A percentile compares a stretch with the other conserved stretches of the same genome.
Evolutionary conservation across 2,888 invertebrate species (phyloP).

Genomic region (Xanthia icteritia): DNA sequence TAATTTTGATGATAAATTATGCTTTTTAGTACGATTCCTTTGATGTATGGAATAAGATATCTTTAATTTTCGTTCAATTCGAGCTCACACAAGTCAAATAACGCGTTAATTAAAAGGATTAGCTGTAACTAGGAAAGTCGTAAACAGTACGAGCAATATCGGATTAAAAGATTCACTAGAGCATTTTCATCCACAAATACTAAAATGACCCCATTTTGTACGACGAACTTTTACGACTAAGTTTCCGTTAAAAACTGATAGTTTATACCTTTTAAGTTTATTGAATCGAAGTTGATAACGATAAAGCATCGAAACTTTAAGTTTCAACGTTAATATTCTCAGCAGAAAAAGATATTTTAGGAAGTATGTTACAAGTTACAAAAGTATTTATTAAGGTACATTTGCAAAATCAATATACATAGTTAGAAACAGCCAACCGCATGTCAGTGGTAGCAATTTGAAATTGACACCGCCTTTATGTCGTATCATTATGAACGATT

Average conservation of each 20-base stretch:
- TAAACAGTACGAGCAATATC: slow-evolving; percentile 23
- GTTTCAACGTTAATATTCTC: slow-evolving; percentile 2
- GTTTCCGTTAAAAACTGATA: slow-evolving; percentile 36
- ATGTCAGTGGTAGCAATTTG: not conserved
- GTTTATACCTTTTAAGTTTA: slow-evolving; percentile 43
- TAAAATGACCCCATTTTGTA: slow-evolving; percentile 41
- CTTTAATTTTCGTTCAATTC: not conserved
- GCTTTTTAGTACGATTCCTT: slow-evolving; percentile 10
- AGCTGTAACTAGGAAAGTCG: not conserved
- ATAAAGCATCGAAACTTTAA: slow-evolving; percentile 13
- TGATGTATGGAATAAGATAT: slow-evolving; percentile 32
- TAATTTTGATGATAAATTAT: slow-evolving; percentile 19
- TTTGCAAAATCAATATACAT: not conserved
- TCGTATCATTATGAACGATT: not conserved
- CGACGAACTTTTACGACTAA: slow-evolving; percentile 28
- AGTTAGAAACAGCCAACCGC: not conserved
- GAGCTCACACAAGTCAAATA: not conserved
- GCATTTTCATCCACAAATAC: slow-evolving; percentile 26
- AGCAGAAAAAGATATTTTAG: not conserved
- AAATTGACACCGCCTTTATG: no score
- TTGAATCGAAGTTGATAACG: slow-evolving; percentile 28
- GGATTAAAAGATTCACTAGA: slow-evolving; percentile 23
- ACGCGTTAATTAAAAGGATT: slow-evolving; percentile 12
- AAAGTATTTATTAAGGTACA: not conserved
- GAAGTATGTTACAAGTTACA: not conserved